phyloP scores from a whole-genome alignment of 2,113 vertebrate genomes.

The Cottus gobio region DNA sequence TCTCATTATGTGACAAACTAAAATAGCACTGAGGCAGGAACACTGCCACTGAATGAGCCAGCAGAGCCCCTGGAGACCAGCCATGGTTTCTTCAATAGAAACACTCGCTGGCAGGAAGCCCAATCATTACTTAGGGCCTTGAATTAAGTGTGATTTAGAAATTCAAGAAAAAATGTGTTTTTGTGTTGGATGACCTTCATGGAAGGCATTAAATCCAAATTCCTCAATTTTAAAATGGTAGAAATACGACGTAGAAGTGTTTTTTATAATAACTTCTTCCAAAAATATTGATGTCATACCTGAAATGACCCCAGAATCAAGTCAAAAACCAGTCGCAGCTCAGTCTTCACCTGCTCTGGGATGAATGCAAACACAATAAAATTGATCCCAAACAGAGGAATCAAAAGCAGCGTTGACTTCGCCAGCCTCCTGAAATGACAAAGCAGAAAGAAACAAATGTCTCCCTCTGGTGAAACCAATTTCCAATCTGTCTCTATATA shows the following conservation, averaged over 20 bases:
- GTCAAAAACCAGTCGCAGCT: constrained; percentile 91
- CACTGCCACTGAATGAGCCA: constrained; percentile 33
- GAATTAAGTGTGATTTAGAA: background rate
- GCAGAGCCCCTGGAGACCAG: constrained; percentile 28
- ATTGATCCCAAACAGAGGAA: constrained; percentile 96
- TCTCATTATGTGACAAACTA: constrained; percentile 53
- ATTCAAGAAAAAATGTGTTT: background rate
- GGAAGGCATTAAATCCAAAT: background rate
- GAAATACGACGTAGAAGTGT: background rate
- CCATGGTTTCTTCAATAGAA: constrained; percentile 15
- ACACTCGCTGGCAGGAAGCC: constrained; percentile 10
- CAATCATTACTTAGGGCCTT: constrained; percentile 5
- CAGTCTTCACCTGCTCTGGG: constrained; percentile 89
- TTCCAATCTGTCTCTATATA: constrained; percentile 35
- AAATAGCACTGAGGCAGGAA: constrained; percentile 51
- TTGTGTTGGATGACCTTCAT: background rate
- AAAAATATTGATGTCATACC: constrained; percentile 77
- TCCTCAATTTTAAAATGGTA: background rate
- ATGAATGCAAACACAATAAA: constrained; percentile 96
- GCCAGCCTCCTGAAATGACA: constrained; percentile 89
- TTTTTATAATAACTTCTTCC: background rate
- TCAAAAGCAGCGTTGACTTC: constrained; percentile 97
- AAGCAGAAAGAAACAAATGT: constrained; percentile 30
- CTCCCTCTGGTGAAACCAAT: constrained; percentile 33
- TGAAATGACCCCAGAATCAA: constrained; percentile 94